Conservation (phyloP, 2,113 vertebrate species). For the Tachycineta bicolor region DNA sequence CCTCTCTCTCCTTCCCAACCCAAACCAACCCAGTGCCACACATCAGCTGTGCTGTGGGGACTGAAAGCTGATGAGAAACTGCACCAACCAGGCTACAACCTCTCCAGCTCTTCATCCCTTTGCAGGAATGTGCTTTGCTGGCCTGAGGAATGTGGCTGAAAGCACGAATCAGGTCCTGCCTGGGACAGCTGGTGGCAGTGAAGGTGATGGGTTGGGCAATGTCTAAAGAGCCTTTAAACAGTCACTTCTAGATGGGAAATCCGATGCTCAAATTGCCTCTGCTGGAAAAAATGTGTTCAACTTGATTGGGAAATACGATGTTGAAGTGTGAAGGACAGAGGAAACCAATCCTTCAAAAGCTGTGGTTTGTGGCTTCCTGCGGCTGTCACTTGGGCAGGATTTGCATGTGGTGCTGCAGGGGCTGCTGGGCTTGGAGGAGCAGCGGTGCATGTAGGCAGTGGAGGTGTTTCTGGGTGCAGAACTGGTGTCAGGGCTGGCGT, state of each 20-base stretch:
- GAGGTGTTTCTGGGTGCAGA: not conserved
- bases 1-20: not conserved
- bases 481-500: accelerated
- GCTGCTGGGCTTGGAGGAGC: not conserved
- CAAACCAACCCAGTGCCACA: not conserved
- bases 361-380: not conserved
- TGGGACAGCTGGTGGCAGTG: not conserved
- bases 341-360: not conserved
- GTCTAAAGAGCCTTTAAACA: not conserved
- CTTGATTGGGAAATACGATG: not conserved
- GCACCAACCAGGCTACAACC: not conserved
- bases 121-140: not conserved
- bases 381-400: not conserved
- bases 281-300: not conserved
- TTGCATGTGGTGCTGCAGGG: not conserved
- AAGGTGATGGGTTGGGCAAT: not conserved
- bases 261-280: not conserved
- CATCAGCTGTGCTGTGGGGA: not conserved
- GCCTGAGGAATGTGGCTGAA: not conserved
- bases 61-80: not conserved
- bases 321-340: not conserved
- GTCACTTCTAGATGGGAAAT: not conserved
- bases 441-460: not conserved
- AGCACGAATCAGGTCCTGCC: not conserved
- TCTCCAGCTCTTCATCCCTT: not conserved